These are phyloP conservation scores for Anomalospiza imberbis DNA, from an alignment of 2,797 vertebrate species.

Conservation along the genomic window DNA sequence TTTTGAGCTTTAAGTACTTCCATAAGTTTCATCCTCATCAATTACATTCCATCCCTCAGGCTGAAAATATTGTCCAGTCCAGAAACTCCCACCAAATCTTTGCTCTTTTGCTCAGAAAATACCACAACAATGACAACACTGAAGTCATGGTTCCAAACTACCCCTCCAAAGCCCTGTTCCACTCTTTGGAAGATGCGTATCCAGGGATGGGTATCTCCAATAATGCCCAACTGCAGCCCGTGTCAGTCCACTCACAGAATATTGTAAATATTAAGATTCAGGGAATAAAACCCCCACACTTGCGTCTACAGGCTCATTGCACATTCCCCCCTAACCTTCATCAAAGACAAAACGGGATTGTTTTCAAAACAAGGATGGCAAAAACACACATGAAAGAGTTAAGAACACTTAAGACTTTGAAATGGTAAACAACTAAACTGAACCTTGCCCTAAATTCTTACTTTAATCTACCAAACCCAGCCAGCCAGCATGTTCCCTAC, in stretches of 20 bases:
- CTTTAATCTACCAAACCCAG: conserved; percentile 60
- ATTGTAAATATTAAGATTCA: neutral
- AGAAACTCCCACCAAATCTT: neutral
- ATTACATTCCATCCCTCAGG: neutral
- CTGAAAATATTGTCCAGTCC: neutral
- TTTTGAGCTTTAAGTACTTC: neutral
- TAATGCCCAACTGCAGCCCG: neutral
- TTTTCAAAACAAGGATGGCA: conserved; percentile 51
- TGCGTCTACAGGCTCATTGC: neutral
- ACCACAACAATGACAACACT: neutral
- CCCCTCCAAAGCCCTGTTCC: neutral
- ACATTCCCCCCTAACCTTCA: neutral
- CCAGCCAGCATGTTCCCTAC: conserved; percentile 48
- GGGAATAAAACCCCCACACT: neutral
- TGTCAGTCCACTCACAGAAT: neutral
- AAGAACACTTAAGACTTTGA: conserved; percentile 55
- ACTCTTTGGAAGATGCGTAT: neutral
- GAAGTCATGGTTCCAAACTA: neutral
- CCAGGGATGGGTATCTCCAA: neutral
- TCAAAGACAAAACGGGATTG: conserved; percentile 36
- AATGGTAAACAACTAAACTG: conserved; percentile 63
- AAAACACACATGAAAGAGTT: conserved; percentile 64
- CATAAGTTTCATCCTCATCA: neutral
- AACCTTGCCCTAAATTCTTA: conserved; percentile 64
- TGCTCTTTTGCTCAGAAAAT: neutral